These are phyloP conservation scores for Cephus nigrinus DNA, from an alignment of 2,888 invertebrate genomes.

Conservation along the genomic window DNA sequence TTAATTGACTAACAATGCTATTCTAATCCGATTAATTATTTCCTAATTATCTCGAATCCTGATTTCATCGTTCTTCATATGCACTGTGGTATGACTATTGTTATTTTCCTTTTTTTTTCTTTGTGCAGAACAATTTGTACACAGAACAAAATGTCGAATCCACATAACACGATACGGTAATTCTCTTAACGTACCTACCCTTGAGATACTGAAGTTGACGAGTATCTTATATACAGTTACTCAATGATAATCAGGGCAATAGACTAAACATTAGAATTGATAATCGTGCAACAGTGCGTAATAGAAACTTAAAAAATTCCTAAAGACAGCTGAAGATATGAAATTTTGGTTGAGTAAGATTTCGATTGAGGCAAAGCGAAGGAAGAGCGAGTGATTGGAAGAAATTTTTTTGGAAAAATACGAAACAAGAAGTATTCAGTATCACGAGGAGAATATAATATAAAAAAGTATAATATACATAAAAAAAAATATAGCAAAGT, in stretches of 20 bases:
- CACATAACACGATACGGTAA: background rate
- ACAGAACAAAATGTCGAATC: background rate
- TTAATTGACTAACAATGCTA: background rate
- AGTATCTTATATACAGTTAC: background rate
- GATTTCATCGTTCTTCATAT: background rate
- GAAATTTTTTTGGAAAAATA: background rate
- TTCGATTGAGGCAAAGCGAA: background rate
- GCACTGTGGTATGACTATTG: background rate
- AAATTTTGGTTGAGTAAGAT: background rate
- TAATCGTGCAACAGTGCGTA: slow-evolving; percentile 7
- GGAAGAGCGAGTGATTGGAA: background rate
- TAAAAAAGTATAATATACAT: background rate
- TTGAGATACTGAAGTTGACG: background rate
- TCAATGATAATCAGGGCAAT: background rate
- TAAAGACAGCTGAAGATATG: background rate
- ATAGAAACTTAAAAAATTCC: background rate
- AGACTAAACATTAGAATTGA: slow-evolving; percentile 1
- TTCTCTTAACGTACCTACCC: slow-evolving; percentile 1
- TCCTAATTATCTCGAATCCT: background rate
- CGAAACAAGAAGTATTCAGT: too few relatives aligned
- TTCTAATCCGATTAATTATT: background rate
- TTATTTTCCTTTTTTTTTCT: background rate
- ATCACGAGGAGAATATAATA: background rate
- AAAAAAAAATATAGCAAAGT: background rate
- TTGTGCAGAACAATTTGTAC: background rate